Evolutionary conservation across 2,113 vertebrate genomes (phyloP).

Genomic region (Pardalotus punctatus): DNA sequence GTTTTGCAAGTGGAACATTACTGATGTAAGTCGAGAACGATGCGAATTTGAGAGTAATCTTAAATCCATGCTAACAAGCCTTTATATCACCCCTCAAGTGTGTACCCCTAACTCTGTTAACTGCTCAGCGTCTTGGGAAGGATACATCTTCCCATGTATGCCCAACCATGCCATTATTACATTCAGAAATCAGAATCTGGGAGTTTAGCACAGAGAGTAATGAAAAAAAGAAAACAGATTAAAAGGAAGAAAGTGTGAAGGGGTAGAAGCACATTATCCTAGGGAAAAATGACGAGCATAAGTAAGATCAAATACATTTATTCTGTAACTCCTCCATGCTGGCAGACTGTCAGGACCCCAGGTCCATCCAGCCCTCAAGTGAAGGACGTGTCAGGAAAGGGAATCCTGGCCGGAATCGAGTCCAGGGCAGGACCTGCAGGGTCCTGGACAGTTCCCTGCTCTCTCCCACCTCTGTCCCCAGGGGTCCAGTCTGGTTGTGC

Average conservation of each 20-base stretch:
- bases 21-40: not conserved
- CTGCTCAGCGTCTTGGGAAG: not conserved
- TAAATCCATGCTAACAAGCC: not conserved
- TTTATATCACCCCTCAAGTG: not conserved
- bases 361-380: not conserved
- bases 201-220: not conserved
- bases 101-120: not conserved
- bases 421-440: not conserved
- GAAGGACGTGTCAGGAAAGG: rapidly evolving
- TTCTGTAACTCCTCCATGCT: not conserved
- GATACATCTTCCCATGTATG: not conserved
- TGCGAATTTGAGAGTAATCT: not conserved
- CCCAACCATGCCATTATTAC: not conserved
- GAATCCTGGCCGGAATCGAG: not conserved
- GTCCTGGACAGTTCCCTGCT: not conserved
- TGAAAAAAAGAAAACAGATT: not conserved
- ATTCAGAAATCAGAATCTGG: not conserved
- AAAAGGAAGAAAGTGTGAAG: not conserved
- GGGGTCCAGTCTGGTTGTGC: not conserved
- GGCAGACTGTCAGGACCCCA: not conserved
- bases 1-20: not conserved
- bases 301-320: not conserved
- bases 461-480: not conserved
- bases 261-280: not conserved
- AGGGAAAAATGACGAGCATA: not conserved